A percentile compares a stretch with the other conserved stretches of the same genome.
phyloP scores from a whole-genome alignment of 1,140 invertebrate genomes.

The Pseudomyrmex concolor region DNA sequence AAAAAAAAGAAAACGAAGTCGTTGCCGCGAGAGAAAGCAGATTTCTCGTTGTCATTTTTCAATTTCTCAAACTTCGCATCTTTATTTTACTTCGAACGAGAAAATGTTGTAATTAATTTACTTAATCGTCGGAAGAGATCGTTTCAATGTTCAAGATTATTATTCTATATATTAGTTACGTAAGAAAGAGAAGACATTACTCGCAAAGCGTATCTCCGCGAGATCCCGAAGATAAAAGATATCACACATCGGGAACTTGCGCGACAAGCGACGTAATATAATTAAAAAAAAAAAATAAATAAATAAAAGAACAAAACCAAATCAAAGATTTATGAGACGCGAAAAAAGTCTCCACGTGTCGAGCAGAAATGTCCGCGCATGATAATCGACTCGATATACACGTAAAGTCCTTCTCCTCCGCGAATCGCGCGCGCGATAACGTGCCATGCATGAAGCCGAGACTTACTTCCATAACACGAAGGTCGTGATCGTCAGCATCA shows the following conservation, averaged over 20 bases:
- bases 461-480: conserved; percentile 92
- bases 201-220: no score
- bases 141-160: no score
- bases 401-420: not conserved
- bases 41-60: conserved; percentile 6
- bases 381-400: conserved; percentile 19
- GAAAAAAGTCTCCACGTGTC: not conserved
- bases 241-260: no score
- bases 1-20: not conserved
- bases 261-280: no score
- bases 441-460: conserved; percentile 22
- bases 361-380: conserved; percentile 4
- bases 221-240: no score
- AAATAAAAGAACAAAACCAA: no score
- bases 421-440: conserved; percentile 6
- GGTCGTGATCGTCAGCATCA: conserved; percentile 89
- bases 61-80: not conserved
- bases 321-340: no score
- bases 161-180: no score
- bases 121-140: not conserved
- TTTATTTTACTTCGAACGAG: not conserved
- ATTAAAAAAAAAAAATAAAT: no score
- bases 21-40: conserved; percentile 28
- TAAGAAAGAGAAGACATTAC: no score
- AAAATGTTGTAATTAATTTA: not conserved